phyloP scores from a whole-genome alignment of 2,888 invertebrate species.

The Diplazon laetatorius region DNA sequence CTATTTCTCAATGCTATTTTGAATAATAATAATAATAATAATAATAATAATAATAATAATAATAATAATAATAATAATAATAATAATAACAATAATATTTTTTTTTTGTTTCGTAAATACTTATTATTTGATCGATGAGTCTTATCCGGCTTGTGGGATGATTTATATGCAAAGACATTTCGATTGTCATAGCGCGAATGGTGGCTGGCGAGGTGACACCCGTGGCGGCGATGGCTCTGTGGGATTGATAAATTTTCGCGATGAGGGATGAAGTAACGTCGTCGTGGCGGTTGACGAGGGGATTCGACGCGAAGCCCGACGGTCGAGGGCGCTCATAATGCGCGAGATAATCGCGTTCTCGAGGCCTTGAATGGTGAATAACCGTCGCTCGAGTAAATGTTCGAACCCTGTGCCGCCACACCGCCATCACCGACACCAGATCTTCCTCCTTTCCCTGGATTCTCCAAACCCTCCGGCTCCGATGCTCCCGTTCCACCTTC shows the following conservation, averaged over 20 bases:
- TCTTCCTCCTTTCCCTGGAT: conserved; percentile 4
- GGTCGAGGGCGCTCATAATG: conserved; percentile 46
- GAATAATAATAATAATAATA: too few species aligned
- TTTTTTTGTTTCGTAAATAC: background rate
- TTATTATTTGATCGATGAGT: background rate
- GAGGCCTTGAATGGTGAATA: conserved; percentile 56
- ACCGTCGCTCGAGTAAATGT: conserved; percentile 53
- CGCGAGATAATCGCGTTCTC: conserved; percentile 65
- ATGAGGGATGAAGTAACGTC: conserved; percentile 46
- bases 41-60: too few species aligned
- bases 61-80: too few species aligned
- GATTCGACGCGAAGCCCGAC: conserved; percentile 8
- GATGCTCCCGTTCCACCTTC: background rate
- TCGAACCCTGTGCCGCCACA: conserved; percentile 18
- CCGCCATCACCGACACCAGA: background rate
- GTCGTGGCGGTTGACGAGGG: conserved; percentile 28
- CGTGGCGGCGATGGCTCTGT: background rate
- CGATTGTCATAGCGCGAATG: conserved; percentile 42
- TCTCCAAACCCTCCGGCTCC: background rate
- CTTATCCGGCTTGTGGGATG: background rate
- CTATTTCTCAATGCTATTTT: too few species aligned
- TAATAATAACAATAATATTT: too few species aligned
- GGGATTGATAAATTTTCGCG: conserved; percentile 2
- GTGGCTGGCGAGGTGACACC: too few species aligned
- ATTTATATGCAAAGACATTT: conserved; percentile 13